Percentiles rank a stretch among this genome's conserved stretches.
Conservation (phyloP, 2,797 vertebrate genomes). For the Nasua narica region DNA sequence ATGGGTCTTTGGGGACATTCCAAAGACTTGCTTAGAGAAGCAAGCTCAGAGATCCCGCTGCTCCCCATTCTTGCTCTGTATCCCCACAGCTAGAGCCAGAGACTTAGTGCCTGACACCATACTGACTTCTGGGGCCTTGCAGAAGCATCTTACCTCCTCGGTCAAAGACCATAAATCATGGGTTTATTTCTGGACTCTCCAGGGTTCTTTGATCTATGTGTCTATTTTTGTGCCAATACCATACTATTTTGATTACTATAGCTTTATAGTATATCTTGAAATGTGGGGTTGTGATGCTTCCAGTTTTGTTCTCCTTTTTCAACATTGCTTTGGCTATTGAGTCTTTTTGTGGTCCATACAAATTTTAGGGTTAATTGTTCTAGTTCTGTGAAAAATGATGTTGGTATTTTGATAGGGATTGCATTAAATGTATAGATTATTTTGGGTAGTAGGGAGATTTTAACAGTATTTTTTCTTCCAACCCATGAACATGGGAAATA, state of each 20-base stretch:
- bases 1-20: slow-evolving; percentile 18
- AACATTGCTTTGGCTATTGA: neutral
- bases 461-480: neutral
- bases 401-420: neutral
- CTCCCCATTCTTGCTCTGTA: neutral
- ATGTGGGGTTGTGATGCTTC: neutral
- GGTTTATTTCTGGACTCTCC: neutral
- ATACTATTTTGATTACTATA: neutral
- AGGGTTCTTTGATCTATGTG: neutral
- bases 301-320: neutral
- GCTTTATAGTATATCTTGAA: neutral
- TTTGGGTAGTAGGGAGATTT: neutral
- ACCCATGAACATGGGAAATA: neutral
- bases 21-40: slow-evolving; percentile 26
- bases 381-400: neutral
- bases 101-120: neutral
- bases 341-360: neutral
- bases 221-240: neutral
- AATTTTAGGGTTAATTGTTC: neutral
- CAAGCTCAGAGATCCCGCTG: neutral
- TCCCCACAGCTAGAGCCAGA: neutral
- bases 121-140: neutral
- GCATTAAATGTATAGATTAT: neutral
- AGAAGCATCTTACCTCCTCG: neutral
- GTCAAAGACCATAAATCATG: neutral